These are phyloP conservation scores for Macroglossus sobrinus DNA, from an alignment of 2,113 vertebrate species.

Conservation along the genomic window DNA sequence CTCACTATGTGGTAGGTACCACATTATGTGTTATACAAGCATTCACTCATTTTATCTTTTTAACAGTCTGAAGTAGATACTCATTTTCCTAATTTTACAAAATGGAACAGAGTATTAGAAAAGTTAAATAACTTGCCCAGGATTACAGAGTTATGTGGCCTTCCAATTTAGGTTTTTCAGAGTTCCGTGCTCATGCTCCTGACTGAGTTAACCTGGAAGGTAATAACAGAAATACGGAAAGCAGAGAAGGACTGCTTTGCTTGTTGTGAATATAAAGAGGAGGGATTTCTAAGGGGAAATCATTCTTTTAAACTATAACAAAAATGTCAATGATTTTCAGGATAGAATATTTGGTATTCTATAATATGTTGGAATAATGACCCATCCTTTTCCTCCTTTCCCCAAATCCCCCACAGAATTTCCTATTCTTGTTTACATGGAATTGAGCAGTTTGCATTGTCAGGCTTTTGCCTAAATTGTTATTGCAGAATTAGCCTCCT, in stretches of 20 bases:
- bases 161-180: background rate
- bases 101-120: background rate
- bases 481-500: constrained; percentile 61
- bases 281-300: background rate
- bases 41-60: background rate
- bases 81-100: background rate
- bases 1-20: background rate
- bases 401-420: background rate
- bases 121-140: background rate
- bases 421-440: constrained; percentile 15
- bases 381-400: background rate
- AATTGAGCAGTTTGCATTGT: constrained; percentile 41
- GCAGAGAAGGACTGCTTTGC: background rate
- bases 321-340: constrained; percentile 19
- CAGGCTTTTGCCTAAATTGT: constrained; percentile 40
- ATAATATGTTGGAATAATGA: background rate
- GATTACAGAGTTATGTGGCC: background rate
- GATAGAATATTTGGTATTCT: background rate
- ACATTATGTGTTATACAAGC: background rate
- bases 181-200: background rate
- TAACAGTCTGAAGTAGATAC: background rate
- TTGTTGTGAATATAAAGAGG: background rate
- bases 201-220: background rate
- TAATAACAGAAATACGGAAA: background rate
- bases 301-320: background rate